These are phyloP conservation scores for Acanthisitta chloris DNA, from an alignment of 2,113 vertebrate genomes.

Conservation along the genomic window DNA sequence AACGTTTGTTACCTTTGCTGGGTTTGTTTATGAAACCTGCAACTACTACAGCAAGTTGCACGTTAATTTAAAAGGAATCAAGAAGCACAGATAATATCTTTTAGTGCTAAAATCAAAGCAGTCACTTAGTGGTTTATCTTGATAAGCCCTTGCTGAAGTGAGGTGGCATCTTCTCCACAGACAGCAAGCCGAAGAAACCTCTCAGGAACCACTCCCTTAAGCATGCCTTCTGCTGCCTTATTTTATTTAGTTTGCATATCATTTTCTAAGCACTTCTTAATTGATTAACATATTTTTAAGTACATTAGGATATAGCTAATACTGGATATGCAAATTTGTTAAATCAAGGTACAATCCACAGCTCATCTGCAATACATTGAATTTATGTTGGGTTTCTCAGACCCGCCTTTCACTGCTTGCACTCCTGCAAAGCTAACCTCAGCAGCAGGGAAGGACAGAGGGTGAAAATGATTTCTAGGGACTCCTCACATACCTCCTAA, in stretches of 20 bases:
- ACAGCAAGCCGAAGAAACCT: neutral
- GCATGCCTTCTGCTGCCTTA: neutral
- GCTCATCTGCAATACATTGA: neutral
- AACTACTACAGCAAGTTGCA: neutral
- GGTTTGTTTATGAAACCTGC: slow-evolving; percentile 14
- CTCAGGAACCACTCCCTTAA: neutral
- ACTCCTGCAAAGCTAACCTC: neutral
- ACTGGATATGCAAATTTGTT: slow-evolving; percentile 4
- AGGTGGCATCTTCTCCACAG: neutral
- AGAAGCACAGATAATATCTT: slow-evolving; percentile 24
- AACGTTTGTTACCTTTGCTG: slow-evolving; percentile 1
- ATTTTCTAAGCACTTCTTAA: slow-evolving; percentile 39
- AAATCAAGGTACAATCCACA: neutral
- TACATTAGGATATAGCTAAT: slow-evolving; percentile 11
- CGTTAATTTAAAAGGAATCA: slow-evolving; percentile 25
- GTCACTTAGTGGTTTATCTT: neutral
- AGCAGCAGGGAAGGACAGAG: neutral
- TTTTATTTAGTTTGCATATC: neutral
- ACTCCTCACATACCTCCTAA: neutral
- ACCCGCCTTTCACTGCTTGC: neutral
- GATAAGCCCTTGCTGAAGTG: neutral
- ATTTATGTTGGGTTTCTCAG: neutral
- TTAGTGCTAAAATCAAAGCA: slow-evolving; percentile 47
- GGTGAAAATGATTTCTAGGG: neutral
- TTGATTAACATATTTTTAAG: slow-evolving; percentile 26